These are phyloP conservation scores for Panthera tigris DNA, from an alignment of 2,113 vertebrate species.

Conservation along the genomic window DNA sequence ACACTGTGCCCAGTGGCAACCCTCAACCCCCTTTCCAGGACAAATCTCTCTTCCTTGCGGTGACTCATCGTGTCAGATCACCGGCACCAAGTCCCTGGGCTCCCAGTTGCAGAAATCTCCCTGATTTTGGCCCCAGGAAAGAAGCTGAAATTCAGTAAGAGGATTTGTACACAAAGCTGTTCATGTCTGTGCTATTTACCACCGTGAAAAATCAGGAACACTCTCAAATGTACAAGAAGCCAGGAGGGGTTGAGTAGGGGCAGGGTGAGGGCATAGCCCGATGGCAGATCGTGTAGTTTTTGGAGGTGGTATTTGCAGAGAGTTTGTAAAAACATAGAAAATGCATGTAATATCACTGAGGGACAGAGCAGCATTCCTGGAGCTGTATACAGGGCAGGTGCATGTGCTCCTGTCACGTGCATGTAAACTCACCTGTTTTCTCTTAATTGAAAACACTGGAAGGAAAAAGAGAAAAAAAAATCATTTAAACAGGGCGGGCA, in stretches of 20 bases:
- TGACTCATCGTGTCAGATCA: background rate
- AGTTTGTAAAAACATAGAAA: background rate
- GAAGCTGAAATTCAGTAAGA: background rate
- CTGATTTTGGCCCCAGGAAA: background rate
- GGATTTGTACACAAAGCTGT: background rate
- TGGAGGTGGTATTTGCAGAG: background rate
- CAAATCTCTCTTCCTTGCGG: background rate
- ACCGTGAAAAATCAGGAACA: background rate
- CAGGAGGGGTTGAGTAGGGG: background rate
- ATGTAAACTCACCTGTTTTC: background rate
- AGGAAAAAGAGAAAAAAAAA: background rate
- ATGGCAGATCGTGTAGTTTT: rapidly evolving
- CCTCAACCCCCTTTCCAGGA: background rate
- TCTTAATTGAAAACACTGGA: background rate
- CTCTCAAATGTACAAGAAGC: rapidly evolving
- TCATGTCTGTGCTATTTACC: background rate
- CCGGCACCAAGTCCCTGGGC: background rate
- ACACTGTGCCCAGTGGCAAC: background rate
- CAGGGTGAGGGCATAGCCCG: no score
- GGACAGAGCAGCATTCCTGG: background rate
- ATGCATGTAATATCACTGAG: background rate
- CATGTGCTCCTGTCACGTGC: rapidly evolving
- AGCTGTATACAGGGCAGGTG: background rate
- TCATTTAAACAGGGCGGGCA: no score
- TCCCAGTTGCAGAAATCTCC: background rate